phyloP scores from a whole-genome alignment of 2,888 invertebrate species.

The Drosophila conformis region DNA sequence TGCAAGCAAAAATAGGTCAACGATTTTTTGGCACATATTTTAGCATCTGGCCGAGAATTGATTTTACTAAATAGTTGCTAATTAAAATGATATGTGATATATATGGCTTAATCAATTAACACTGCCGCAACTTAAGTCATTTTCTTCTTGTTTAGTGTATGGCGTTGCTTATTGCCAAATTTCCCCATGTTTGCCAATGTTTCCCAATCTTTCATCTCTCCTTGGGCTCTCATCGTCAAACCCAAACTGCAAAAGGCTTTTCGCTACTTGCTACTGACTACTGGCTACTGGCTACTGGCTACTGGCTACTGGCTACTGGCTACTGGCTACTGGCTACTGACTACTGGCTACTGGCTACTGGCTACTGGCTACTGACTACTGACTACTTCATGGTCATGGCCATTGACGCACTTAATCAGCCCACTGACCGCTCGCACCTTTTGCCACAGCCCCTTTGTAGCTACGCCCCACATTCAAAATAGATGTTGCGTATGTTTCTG shows the following conservation, averaged over 20 bases:
- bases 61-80: slow-evolving; percentile 22
- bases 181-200: not conserved
- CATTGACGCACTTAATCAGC: slow-evolving; percentile 11
- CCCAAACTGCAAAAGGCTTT: not conserved
- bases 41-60: slow-evolving; percentile 20
- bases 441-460: not conserved
- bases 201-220: not conserved
- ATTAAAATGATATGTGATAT: slow-evolving; percentile 1
- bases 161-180: not conserved
- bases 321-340: too few relatives aligned
- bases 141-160: not conserved
- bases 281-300: too few relatives aligned
- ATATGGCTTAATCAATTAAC: slow-evolving; percentile 42
- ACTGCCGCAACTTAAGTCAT: slow-evolving; percentile 24
- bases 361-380: not conserved
- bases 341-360: too few relatives aligned
- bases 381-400: slow-evolving; percentile 48
- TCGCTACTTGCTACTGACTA: not conserved
- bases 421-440: not conserved
- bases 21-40: slow-evolving; percentile 23
- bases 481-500: slow-evolving; percentile 2
- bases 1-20: slow-evolving; percentile 38
- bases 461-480: not conserved
- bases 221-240: too few relatives aligned
- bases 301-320: accelerated